phyloP scores from a whole-genome alignment of 2,888 invertebrate genomes.

The Hirtodrosophila histrioides region DNA sequence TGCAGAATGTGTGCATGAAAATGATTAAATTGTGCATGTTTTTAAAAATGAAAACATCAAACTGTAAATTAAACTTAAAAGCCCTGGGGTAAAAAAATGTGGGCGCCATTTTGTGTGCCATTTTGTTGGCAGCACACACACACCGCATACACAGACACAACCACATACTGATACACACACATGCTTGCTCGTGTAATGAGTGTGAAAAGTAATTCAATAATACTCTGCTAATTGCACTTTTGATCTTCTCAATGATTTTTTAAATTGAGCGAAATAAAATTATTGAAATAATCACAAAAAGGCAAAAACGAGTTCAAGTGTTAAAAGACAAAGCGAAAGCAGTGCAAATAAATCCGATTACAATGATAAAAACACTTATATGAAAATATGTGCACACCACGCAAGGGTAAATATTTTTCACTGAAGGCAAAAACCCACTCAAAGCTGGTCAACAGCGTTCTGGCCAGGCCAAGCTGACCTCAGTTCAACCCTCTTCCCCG shows the following conservation, averaged over 20 bases:
- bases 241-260: conserved; percentile 58
- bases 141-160: background rate
- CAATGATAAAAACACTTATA: conserved; percentile 1
- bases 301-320: conserved; percentile 2
- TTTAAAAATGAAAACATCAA: conserved; percentile 22
- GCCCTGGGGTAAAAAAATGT: conserved; percentile 6
- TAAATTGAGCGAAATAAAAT: conserved; percentile 52
- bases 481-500: no score
- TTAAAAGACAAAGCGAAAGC: conserved; percentile 12
- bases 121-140: conserved; percentile 12
- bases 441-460: conserved; percentile 4
- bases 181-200: conserved; percentile 31
- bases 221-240: conserved; percentile 66
- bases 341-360: conserved; percentile 30
- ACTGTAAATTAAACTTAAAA: conserved; percentile 40
- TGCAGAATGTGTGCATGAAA: conserved; percentile 1
- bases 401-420: no score
- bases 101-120: conserved; percentile 31
- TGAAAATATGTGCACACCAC: no score
- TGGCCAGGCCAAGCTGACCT: no score
- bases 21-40: conserved; percentile 34
- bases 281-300: conserved; percentile 14
- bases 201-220: conserved; percentile 63
- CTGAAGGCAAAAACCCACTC: conserved; percentile 2
- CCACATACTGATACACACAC: no score